phyloP scores from a whole-genome alignment of 23 tunicate genomes.

The Styela plicata region DNA sequence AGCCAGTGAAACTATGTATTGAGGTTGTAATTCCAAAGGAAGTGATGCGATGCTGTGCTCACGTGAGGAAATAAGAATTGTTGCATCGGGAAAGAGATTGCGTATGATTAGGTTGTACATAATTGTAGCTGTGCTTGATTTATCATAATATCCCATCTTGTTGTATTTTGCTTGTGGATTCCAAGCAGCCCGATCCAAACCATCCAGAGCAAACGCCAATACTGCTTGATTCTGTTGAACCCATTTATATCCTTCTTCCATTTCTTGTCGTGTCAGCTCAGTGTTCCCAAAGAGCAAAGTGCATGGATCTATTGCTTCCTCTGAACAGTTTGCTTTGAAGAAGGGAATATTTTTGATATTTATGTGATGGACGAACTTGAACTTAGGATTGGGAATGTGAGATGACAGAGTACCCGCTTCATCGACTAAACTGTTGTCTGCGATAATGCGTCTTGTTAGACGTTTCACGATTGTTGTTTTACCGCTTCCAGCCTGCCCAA shows the following conservation, averaged over 20 bases:
- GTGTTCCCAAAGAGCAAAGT: neutral
- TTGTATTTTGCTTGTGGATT: neutral
- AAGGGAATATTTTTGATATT: neutral
- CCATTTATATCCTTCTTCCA: slow-evolving; percentile 3
- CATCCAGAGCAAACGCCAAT: neutral
- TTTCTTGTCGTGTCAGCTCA: neutral
- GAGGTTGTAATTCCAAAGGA: neutral
- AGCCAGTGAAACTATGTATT: neutral
- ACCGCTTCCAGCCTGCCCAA: neutral
- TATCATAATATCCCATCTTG: neutral
- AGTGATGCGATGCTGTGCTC: neutral
- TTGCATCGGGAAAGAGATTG: slow-evolving; percentile 7
- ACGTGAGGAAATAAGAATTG: neutral
- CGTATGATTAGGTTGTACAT: neutral
- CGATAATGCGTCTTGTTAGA: neutral
- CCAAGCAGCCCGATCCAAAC: slow-evolving; percentile 19
- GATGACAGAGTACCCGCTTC: neutral
- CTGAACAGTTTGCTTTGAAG: neutral
- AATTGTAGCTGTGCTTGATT: slow-evolving; percentile 1
- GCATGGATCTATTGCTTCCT: neutral
- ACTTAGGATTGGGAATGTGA: neutral
- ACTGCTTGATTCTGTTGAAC: slow-evolving; percentile 3
- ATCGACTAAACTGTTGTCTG: neutral
- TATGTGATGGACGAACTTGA: neutral
- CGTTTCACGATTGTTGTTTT: neutral